Conservation (phyloP, 2,888 invertebrate species). For the Gibbula magus region DNA sequence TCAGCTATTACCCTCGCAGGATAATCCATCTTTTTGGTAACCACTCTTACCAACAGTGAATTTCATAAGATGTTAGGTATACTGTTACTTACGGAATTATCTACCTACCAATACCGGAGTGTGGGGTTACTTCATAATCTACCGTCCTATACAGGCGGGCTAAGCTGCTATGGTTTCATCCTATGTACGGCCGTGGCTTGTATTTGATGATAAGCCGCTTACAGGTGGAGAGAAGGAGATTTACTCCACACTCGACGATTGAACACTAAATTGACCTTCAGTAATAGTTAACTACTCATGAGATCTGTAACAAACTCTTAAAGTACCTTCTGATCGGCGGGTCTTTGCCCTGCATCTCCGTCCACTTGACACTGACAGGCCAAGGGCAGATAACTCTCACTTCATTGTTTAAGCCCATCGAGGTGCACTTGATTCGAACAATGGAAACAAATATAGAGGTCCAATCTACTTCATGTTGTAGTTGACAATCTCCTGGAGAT, state of each 20-base stretch:
- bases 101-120: neutral
- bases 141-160: neutral
- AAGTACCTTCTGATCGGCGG: neutral
- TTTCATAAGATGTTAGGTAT: no score
- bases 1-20: no score
- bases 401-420: neutral
- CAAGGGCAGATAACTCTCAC: neutral
- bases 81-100: neutral
- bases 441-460: neutral
- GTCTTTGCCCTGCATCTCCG: neutral
- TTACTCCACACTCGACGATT: neutral
- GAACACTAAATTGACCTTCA: constrained; percentile 11
- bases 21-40: no score
- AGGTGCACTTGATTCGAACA: neutral
- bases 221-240: neutral
- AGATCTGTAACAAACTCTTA: neutral
- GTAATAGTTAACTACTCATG: neutral
- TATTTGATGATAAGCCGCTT: constrained; percentile 8
- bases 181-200: neutral
- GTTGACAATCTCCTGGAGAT: neutral
- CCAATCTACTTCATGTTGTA: neutral
- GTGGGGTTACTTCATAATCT: constrained; percentile 11
- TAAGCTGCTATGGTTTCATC: neutral
- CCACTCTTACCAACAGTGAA: no score
- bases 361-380: neutral